These are phyloP conservation scores for Sesia apiformis DNA, from an alignment of 2,888 invertebrate species.

Conservation along the genomic window DNA sequence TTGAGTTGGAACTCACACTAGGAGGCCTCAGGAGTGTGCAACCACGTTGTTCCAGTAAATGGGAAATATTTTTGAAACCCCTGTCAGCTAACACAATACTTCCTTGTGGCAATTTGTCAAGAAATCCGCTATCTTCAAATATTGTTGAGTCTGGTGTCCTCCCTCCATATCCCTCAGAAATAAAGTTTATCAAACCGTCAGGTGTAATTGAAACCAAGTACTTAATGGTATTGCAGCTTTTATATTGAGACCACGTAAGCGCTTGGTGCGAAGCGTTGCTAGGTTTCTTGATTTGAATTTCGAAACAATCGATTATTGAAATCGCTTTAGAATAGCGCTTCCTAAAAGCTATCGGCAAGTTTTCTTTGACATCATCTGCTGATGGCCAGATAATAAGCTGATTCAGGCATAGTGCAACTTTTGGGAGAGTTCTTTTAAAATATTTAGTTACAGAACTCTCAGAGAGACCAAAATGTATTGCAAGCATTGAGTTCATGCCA, in stretches of 20 bases:
- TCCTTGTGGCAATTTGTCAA: background rate
- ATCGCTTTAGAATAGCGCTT: no score
- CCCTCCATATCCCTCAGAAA: constrained; percentile 30
- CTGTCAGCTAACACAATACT: constrained; percentile 10
- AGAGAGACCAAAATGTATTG: background rate
- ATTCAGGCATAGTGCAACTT: background rate
- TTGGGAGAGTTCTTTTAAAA: background rate
- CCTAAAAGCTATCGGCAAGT: no score
- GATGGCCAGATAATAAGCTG: no score
- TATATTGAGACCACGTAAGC: no score
- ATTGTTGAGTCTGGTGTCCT: constrained; percentile 8
- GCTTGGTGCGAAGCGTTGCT: no score
- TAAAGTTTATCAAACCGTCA: constrained; percentile 26
- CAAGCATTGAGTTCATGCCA: background rate
- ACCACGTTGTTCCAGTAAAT: constrained; percentile 4
- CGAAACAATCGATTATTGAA: no score
- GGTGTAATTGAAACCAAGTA: constrained; percentile 21
- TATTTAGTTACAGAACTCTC: background rate
- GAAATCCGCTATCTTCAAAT: constrained; percentile 8
- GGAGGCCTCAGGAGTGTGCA: constrained; percentile 8
- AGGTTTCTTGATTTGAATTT: no score
- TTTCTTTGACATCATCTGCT: no score
- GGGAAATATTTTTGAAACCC: constrained; percentile 13
- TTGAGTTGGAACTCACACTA: constrained; percentile 1
- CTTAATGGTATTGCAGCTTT: no score